Conservation (phyloP, 2,888 invertebrate species). For the Halictus ligatus region DNA sequence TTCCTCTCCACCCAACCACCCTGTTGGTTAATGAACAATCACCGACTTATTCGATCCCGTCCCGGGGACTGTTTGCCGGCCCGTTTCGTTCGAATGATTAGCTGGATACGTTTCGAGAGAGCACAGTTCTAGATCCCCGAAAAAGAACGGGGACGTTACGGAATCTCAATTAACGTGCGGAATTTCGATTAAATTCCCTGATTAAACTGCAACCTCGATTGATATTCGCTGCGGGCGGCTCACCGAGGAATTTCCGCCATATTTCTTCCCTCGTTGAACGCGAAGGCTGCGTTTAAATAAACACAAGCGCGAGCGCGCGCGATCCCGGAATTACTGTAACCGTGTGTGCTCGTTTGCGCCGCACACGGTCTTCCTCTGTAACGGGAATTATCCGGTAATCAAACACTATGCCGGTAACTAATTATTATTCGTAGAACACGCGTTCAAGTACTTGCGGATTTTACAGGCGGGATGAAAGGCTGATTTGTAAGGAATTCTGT, state of each 20-base stretch:
- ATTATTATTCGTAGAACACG: neutral
- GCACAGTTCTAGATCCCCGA: neutral
- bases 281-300: slow-evolving; percentile 6
- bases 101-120: neutral
- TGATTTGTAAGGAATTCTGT: neutral
- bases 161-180: slow-evolving; percentile 11
- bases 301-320: neutral
- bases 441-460: neutral
- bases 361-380: neutral
- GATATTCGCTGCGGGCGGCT: neutral
- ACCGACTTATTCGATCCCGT: neutral
- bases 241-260: slow-evolving; percentile 1
- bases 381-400: neutral
- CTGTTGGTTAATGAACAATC: neutral
- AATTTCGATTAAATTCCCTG: slow-evolving; percentile 16
- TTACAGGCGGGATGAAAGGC: neutral
- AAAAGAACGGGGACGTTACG: neutral
- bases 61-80: neutral
- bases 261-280: neutral
- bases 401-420: neutral
- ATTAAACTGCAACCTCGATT: slow-evolving; percentile 14
- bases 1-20: neutral
- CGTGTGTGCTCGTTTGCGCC: neutral
- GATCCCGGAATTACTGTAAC: neutral
- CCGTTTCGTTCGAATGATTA: slow-evolving; percentile 1